These are phyloP conservation scores for Anoura caudifer DNA, from an alignment of 2,113 vertebrate species.

Conservation along the genomic window DNA sequence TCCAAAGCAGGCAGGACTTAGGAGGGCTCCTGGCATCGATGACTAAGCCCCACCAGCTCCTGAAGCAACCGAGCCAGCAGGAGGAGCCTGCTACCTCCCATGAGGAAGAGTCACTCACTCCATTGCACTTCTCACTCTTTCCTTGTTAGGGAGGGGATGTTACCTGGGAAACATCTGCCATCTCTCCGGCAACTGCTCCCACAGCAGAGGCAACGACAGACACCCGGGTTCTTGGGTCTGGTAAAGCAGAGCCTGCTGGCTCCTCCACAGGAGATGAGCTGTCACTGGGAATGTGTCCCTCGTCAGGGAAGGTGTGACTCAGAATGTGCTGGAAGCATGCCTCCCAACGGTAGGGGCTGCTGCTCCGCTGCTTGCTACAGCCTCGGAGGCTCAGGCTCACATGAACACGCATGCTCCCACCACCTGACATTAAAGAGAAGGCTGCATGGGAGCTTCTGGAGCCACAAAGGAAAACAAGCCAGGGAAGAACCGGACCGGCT, in stretches of 20 bases:
- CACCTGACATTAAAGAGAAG: not conserved
- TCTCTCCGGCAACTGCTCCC: conserved; percentile 63
- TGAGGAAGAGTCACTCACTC: conserved; percentile 40
- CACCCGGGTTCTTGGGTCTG: not conserved
- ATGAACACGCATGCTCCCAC: conserved; percentile 58
- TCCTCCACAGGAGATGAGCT: not conserved
- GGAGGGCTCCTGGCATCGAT: not conserved
- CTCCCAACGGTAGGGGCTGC: not conserved
- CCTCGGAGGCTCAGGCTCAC: not conserved
- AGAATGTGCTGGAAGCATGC: conserved; percentile 29
- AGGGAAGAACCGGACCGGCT: not conserved
- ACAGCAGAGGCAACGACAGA: conserved; percentile 2
- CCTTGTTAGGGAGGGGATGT: conserved; percentile 56
- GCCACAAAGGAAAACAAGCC: not conserved
- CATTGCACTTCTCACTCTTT: not conserved
- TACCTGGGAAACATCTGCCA: conserved; percentile 73
- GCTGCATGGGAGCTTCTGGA: not conserved
- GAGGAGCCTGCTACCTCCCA: conserved; percentile 7
- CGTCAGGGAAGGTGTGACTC: conserved; percentile 34
- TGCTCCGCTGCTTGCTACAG: not conserved
- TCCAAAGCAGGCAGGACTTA: not conserved
- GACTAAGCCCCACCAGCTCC: not conserved
- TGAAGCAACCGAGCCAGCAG: not conserved
- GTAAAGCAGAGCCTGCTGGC: not conserved
- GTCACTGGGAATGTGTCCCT: not conserved